Base-by-base conservation (phyloP, 2,888 invertebrate species). In the Pyrgus malvae region DNA sequence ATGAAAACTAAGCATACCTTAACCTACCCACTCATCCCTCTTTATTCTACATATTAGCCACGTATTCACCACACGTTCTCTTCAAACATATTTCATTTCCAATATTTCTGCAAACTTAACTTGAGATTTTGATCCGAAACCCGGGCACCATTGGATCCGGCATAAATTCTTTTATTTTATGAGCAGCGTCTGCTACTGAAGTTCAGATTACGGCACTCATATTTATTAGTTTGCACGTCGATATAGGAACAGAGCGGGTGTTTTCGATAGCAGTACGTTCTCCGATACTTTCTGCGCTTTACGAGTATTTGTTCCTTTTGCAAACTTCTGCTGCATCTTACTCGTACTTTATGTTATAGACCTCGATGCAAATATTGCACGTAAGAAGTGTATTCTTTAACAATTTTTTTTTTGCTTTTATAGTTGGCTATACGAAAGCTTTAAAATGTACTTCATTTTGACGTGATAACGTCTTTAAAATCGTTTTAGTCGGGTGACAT, bases 151-250 rank as follows among this genome's bases (percentile, higher is more conserved):
- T 33, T 21, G 46, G 59, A 51, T 61, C 64, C 60, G 67, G 62
- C 62, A 65, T 67, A 71, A 74, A 76, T 70, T 72, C 69, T 74
- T 75, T 72, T 68, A 74, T 71, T 70, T 72, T 68, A 71, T 64
- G 68, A 60, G 55, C 65, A 56, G 29, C 63, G 56, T 60, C 63
- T 66, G 70, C 64, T 61, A 57, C 63, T 64, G 68, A 67, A 68
- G 64, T 67, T 64, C 59, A 64, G 62, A 65, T 67, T 68, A 62
- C 60, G 60, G 58, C 62, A 59, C 65, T 65, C 63, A 61, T 62
- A 64, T 64, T 65, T 65, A 67, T 66, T 63, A 61, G 56, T 61
- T 60, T 41, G 48, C 31, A 49, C 41, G 54, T 55, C 54, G 40
- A 50, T 49, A 50, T 48, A 31, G 50, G 57, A 56, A 59, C 55